Evolutionary conservation across 2,797 vertebrate genomes (phyloP), one percentile per base, ranked within the genome.

Genomic region (Benthosema pterotum): DNA sequence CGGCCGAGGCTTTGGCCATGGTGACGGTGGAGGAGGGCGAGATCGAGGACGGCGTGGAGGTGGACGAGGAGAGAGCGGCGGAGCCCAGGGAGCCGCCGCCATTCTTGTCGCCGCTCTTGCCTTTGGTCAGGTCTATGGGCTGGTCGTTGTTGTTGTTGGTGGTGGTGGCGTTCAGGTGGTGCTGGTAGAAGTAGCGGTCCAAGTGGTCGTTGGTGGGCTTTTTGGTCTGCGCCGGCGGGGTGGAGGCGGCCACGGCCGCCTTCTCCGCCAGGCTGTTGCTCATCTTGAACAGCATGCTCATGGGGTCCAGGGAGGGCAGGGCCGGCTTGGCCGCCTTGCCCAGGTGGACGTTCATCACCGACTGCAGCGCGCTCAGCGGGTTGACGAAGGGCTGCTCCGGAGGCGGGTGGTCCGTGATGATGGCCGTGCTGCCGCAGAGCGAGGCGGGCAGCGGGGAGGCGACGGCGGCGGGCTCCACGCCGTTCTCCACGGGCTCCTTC

Each of bases 201-300:
- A 98, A 91, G 84, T 94, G 96, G 80, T 98, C 96, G 5, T 87
- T 90, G 28, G 87, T 72, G 11, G 89, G 59, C 87, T 97, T 99
- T 94, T 97, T 98, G 95, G 95, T 90, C 84, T 94, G 97, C 38
- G 95, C 88, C 74, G 95, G 94, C 42, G 97, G 96, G 45, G 96
- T 96, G 53, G 92, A 93, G 53, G 92, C 86, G 19, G 97, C 97
- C 76, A 99, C 95, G 0, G 97, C 96, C 1, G 98, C 96, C 89
- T 99, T 99, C 83, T 99, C 98, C 0, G 96, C 98, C 87, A 99
- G 89, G 88, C 95, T 99, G 88, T 99, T 99, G 93, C 98, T 99
- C 97, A 99, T 99, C 93, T 99, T 99, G 86, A 98, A 98, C 60
- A 99, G 92, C 97, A 99, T 99, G 88, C 97, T 99, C 97, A 99